phyloP scores from a whole-genome alignment of 2,888 invertebrate species.

The Epirrhoe tristata region DNA sequence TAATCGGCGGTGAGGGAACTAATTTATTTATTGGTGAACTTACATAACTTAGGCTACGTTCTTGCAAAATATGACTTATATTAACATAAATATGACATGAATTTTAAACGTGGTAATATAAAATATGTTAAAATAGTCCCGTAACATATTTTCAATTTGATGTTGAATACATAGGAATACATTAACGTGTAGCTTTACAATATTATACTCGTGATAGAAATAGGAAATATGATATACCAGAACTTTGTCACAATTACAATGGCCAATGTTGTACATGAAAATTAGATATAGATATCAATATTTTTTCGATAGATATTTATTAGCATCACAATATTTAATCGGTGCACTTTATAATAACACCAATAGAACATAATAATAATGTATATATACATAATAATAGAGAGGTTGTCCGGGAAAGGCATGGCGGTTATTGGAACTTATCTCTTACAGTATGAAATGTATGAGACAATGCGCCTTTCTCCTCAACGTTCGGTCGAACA shows the following conservation, averaged over 20 bases:
- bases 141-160: conserved; percentile 16
- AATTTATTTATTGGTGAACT: conserved; percentile 66
- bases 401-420: not conserved
- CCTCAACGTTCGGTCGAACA: conserved; percentile 1
- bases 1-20: conserved; percentile 70
- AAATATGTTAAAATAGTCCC: conserved; percentile 7
- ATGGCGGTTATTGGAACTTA: not conserved
- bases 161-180: conserved; percentile 9
- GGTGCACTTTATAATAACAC: conserved; percentile 23
- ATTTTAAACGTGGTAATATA: conserved; percentile 11
- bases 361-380: conserved; percentile 7
- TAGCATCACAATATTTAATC: conserved; percentile 40
- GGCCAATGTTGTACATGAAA: conserved; percentile 64
- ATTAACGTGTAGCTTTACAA: conserved; percentile 70
- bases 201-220: conserved; percentile 77
- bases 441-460: not conserved
- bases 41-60: conserved; percentile 49
- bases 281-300: conserved; percentile 27
- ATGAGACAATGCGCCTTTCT: not conserved
- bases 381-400: not conserved
- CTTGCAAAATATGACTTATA: conserved; percentile 36
- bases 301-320: conserved; percentile 32
- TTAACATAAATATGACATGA: conserved; percentile 17
- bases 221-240: conserved; percentile 62
- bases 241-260: conserved; percentile 71